Base-by-base conservation (phyloP, 30 jellyfish, hydroid and myxozoan genomes). In the Rhopilema esculentum region DNA sequence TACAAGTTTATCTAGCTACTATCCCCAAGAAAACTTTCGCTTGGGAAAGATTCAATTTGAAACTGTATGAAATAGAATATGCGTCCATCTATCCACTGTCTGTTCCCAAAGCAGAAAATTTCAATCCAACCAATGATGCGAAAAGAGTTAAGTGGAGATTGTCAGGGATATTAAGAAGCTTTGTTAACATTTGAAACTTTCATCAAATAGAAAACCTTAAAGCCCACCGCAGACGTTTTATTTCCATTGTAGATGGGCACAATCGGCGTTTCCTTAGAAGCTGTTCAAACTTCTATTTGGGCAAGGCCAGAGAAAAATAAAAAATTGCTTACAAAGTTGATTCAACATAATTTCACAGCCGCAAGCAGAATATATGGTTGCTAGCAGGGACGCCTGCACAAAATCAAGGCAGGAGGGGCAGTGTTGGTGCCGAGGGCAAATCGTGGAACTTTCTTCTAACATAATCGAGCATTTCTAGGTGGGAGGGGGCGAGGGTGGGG, bases 401-500 rank as follows among this genome's bases (percentile, higher is more conserved):
- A 40, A 12, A 12, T 40, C 57, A 40, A 40, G 57, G 57, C 57
- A 40, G 57, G 57, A 40, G 57, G 57, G 57, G 57, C 57, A 40
- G 57, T 40, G 57, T 40, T 40, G 57, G 57, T 40, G 57, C 57
- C 57, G 57, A 40, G 57, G 57, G 57, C 57, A 40, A 40, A 40
- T 40, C 57, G 57, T 40, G 57, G 57, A 40, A 40, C 12, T 40
- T 40, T 40, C 57, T 40, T 40, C 57, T 40, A 40, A 12, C 57
- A 40, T 40, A 40, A 40, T 40, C 57, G 57, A 40, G 57, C 57
- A 40, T 40, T 40, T 40, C 12, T 40, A 40, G 57, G 57, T 2
- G 57, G 57, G 57, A 40, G 57, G 57, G 57, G 57, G 57, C 57
- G 57, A 40, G 57, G 57, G 57, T 40, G 57, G 57, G 57, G 57